Evolutionary conservation across 2,888 invertebrate species (phyloP), one percentile per base, ranked within the genome.

Genomic region (Dryocosmus kuriphilus): DNA sequence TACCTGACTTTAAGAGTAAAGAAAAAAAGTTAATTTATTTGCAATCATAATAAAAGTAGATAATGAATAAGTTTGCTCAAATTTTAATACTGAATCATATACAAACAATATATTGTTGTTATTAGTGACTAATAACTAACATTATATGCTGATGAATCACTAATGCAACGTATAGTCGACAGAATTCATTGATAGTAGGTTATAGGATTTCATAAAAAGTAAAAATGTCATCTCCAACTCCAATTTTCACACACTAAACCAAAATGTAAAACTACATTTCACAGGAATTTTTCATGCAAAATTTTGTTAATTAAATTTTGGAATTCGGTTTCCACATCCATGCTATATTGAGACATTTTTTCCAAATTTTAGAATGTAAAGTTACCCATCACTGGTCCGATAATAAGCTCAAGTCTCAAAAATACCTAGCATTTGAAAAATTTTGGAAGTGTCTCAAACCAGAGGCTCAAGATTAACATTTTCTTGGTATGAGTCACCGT

Each of bases 401-500:
- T 41, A 41, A n/a, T 51, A n/a, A n/a, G n/a, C n/a, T n/a, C 7
- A 8, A 51, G n/a, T 57, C n/a, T 19, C 22, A 75, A 75, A 65
- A 79, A 77, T 75, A 46, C 75, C 80, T 77, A 73, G 2, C 22
- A 57, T 24, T 14, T 14, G 4, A 76, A n/a, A 75, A 74, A 8
- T 38, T 57, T 61, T 35, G 16, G 6, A 65, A 73, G 41, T 67
- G 16, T 35, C 55, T 24, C 32, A 61, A 77, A 74, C 46, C 55
- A 35, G 35, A 67, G 77, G 55, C 57, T 32, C 51, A 27, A 62
- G 60, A 35, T 30, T 74, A 65, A 62, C 63, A 74, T 81, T 74
- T 46, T 60, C 24, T 73, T 57, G 74, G 51, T 24, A 77, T 76
- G 79, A 75, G 73, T 77, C 65, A 74, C 51, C 46, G 27, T 51